These are phyloP conservation scores for Balanococcus diminutus DNA, from an alignment of 2,888 invertebrate genomes.

Conservation along the genomic window DNA sequence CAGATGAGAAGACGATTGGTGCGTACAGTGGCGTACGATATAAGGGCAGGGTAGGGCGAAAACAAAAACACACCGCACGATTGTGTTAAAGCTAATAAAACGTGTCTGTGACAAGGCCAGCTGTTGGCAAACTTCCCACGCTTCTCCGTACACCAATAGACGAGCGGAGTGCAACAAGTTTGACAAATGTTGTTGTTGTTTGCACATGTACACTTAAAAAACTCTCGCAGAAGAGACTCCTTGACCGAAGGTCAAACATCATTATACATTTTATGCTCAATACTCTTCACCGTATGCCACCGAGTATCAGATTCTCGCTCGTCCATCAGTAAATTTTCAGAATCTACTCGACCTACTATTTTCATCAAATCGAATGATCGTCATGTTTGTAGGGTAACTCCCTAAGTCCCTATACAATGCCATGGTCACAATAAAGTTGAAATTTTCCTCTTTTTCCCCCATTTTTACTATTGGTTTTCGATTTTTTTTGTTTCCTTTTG, in stretches of 20 bases:
- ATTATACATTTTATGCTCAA: constrained; percentile 45
- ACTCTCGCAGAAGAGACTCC: constrained; percentile 43
- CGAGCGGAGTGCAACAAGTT: constrained; percentile 39
- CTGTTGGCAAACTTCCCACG: constrained; percentile 49
- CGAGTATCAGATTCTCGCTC: background rate
- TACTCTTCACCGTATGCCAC: constrained; percentile 7
- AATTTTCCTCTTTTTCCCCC: background rate
- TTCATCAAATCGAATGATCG: too few relatives aligned
- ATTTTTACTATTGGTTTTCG: background rate
- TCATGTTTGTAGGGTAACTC: too few relatives aligned
- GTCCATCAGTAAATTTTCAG: too few relatives aligned
- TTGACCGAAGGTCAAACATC: constrained; percentile 48
- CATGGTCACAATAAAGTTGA: background rate
- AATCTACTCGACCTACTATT: too few relatives aligned
- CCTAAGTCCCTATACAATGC: too few relatives aligned
- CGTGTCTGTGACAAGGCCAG: constrained; percentile 46
- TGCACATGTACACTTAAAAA: constrained; percentile 45
- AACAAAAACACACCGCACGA: constrained; percentile 37
- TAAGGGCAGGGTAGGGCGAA: background rate
- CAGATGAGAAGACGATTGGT: too few relatives aligned
- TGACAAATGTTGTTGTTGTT: constrained; percentile 50
- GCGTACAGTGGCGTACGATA: background rate
- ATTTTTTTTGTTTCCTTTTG: background rate
- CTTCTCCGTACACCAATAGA: constrained; percentile 19
- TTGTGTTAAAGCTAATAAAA: constrained; percentile 46